These are phyloP conservation scores for Silurus lanzhouensis DNA, from an alignment of 2,797 vertebrate species.

Conservation along the genomic window DNA sequence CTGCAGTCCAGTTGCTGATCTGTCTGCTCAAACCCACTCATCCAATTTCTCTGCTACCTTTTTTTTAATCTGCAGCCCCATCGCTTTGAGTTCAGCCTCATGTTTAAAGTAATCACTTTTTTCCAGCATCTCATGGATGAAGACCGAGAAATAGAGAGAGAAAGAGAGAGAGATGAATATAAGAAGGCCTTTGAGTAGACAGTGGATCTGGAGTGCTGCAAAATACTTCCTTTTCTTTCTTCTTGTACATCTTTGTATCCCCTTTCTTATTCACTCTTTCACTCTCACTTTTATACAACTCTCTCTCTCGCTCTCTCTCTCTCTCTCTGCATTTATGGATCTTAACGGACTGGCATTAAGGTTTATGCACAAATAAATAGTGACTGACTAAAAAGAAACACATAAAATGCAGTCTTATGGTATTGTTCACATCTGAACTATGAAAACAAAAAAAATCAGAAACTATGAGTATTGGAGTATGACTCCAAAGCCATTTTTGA, in stretches of 20 bases:
- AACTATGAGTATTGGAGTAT: too few species aligned
- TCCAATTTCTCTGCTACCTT: conserved; percentile 63
- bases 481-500: conserved; percentile 44
- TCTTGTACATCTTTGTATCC: conserved; percentile 44
- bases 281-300: not conserved
- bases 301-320: conserved; percentile 15
- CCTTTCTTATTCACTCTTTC: conserved; percentile 30
- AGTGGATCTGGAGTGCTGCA: not conserved
- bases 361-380: conserved; percentile 49
- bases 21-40: conserved; percentile 64
- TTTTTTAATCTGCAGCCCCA: conserved; percentile 67
- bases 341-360: conserved; percentile 68
- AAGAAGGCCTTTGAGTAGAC: conserved; percentile 17
- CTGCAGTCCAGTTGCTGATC: conserved; percentile 60
- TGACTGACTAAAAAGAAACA: conserved; percentile 29
- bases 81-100: conserved; percentile 69
- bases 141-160: conserved; percentile 1
- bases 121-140: conserved; percentile 22
- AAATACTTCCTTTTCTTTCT: not conserved
- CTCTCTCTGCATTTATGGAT: conserved; percentile 69
- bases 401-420: conserved; percentile 10
- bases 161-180: conserved; percentile 36
- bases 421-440: conserved; percentile 14
- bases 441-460: conserved; percentile 15
- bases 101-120: conserved; percentile 95